Evolutionary conservation across 2,113 vertebrate species (phyloP).

Genomic region (Macquaria australasica): DNA sequence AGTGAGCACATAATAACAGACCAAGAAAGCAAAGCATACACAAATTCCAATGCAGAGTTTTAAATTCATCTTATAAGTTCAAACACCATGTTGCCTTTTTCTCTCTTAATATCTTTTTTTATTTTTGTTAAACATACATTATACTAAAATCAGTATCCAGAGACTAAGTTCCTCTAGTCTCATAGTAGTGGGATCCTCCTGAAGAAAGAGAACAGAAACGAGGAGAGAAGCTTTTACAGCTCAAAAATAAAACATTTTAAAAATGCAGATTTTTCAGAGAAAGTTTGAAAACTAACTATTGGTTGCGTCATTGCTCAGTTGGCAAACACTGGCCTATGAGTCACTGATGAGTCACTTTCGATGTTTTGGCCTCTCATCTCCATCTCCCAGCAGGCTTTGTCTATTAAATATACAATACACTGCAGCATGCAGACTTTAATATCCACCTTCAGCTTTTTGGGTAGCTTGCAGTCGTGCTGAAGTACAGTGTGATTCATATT

Average conservation of each 20-base stretch:
- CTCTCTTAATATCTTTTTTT: too few relatives aligned
- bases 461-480: background rate
- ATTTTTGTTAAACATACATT: too few relatives aligned
- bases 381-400: conserved; percentile 12
- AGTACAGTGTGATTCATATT: conserved; percentile 16
- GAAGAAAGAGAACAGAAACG: background rate
- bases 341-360: conserved; percentile 43
- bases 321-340: conserved; percentile 5
- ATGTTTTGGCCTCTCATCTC: conserved; percentile 2
- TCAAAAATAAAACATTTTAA: background rate
- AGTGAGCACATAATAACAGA: background rate
- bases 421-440: conserved; percentile 13
- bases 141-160: background rate
- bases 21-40: background rate
- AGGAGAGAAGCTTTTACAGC: background rate
- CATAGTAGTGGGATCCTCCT: background rate
- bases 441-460: conserved; percentile 11
- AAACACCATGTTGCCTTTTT: background rate
- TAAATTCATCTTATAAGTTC: background rate
- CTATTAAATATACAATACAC: conserved; percentile 26
- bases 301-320: background rate
- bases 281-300: background rate
- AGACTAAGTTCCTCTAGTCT: background rate
- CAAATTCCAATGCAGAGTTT: background rate
- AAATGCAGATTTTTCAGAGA: background rate